Percentiles rank a stretch among this genome's conserved stretches.
phyloP scores from a whole-genome alignment of 53 echinoderm and acorn worm genomes.

The Arbacia lixula region DNA sequence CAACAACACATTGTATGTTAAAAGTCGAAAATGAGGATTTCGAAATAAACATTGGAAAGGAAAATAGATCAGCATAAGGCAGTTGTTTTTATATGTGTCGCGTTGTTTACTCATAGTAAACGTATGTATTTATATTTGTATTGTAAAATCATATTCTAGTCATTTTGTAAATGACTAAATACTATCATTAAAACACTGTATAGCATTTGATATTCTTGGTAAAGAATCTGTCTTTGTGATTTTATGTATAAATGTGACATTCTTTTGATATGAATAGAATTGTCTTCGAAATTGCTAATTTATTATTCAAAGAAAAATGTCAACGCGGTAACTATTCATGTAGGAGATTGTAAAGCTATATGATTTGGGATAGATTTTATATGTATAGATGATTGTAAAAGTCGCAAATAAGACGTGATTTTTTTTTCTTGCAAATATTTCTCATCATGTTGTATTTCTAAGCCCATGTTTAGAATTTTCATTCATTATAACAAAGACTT shows the following conservation, averaged over 20 bases:
- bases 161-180: slow-evolving; percentile 32
- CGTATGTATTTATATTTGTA: slow-evolving; percentile 23
- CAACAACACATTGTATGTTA: too few relatives aligned
- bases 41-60: too few relatives aligned
- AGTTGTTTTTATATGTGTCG: too few relatives aligned
- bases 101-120: not conserved
- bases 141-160: slow-evolving; percentile 16
- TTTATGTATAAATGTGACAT: slow-evolving; percentile 8
- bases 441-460: too few relatives aligned
- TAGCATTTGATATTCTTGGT: slow-evolving; percentile 9
- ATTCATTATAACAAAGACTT: too few relatives aligned
- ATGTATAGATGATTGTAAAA: slow-evolving; percentile 23
- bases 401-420: slow-evolving; percentile 1
- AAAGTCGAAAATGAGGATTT: too few relatives aligned
- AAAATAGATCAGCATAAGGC: too few relatives aligned
- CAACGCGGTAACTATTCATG: slow-evolving; percentile 10
- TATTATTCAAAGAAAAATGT: slow-evolving; percentile 2
- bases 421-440: too few relatives aligned
- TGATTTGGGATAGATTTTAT: not conserved
- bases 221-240: not conserved
- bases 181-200: slow-evolving; percentile 2
- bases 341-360: not conserved
- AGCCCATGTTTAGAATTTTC: too few relatives aligned
- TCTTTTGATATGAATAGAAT: slow-evolving; percentile 27
- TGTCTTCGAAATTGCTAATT: slow-evolving; percentile 33